phyloP scores from a whole-genome alignment of 2,797 vertebrate genomes.

The Pseudochaenichthys georgianus region DNA sequence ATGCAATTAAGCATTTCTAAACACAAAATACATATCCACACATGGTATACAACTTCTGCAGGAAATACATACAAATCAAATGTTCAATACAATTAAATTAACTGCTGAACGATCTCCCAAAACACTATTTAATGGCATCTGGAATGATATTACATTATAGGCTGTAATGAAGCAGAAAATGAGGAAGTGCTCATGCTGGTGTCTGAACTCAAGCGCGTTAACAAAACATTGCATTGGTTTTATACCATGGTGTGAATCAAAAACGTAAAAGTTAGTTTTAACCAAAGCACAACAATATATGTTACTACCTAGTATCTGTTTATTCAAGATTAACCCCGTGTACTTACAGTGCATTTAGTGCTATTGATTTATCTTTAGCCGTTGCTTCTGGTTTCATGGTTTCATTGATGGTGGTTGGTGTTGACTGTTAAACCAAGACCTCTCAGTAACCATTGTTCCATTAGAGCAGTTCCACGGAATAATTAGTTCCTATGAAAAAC shows the following conservation, averaged over 20 bases:
- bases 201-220: background rate
- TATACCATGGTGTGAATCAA: background rate
- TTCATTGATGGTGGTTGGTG: too few relatives aligned
- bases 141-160: slow-evolving; percentile 3
- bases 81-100: slow-evolving; percentile 25
- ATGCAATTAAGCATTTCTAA: slow-evolving; percentile 42
- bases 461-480: too few relatives aligned
- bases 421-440: too few relatives aligned
- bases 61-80: slow-evolving; percentile 26
- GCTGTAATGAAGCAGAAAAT: slow-evolving; percentile 23
- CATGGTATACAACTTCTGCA: background rate
- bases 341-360: too few relatives aligned
- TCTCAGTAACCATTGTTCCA: too few relatives aligned
- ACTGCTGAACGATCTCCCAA: slow-evolving; percentile 12
- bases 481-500: background rate
- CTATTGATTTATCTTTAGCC: too few relatives aligned
- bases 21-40: slow-evolving; percentile 27
- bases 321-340: too few relatives aligned
- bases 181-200: background rate
- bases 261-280: background rate
- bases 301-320: too few relatives aligned
- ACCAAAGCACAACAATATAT: background rate
- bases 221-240: background rate
- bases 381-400: too few relatives aligned
- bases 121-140: slow-evolving; percentile 26